Conservation (phyloP, 2,888 invertebrate species). For the Seira sanloemensis region DNA sequence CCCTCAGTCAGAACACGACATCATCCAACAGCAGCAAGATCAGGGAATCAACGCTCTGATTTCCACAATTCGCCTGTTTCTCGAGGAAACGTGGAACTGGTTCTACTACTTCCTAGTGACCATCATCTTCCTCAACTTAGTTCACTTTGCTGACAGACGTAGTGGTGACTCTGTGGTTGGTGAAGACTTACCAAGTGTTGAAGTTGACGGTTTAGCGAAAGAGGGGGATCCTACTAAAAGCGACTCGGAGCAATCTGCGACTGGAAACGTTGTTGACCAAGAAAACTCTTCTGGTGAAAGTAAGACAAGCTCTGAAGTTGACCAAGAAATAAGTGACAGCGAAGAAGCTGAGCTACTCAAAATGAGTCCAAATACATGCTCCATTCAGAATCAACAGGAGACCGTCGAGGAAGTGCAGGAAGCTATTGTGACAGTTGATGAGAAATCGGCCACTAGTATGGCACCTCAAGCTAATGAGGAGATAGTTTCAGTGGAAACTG, state of each 20-base stretch:
- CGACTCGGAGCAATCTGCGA: too few relatives aligned
- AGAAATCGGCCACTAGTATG: not conserved
- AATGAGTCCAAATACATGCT: conserved; percentile 60
- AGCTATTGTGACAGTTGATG: conserved; percentile 37
- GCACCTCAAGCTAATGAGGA: not conserved
- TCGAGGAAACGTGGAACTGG: conserved; percentile 61
- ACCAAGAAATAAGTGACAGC: not conserved
- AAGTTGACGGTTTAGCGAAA: conserved; percentile 21
- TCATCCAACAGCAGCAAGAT: conserved; percentile 49
- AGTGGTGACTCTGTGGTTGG: not conserved
- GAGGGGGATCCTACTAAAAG: too few relatives aligned
- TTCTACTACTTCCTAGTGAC: conserved; percentile 51
- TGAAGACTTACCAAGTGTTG: conserved; percentile 31
- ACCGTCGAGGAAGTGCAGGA: conserved; percentile 47
- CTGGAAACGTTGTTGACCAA: not conserved
- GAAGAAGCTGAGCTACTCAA: conserved; percentile 12
- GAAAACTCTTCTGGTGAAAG: not conserved
- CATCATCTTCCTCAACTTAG: conserved; percentile 60
- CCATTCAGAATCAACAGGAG: conserved; percentile 53
- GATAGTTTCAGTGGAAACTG: too few relatives aligned
- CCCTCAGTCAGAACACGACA: conserved; percentile 56
- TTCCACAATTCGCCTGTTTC: conserved; percentile 55
- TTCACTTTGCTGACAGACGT: conserved; percentile 20
- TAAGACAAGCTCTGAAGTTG: not conserved
- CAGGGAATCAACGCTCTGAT: conserved; percentile 34